These are phyloP conservation scores for Antedon bifida DNA, from an alignment of 35 echinoderm and acorn worm genomes.

Conservation along the genomic window DNA sequence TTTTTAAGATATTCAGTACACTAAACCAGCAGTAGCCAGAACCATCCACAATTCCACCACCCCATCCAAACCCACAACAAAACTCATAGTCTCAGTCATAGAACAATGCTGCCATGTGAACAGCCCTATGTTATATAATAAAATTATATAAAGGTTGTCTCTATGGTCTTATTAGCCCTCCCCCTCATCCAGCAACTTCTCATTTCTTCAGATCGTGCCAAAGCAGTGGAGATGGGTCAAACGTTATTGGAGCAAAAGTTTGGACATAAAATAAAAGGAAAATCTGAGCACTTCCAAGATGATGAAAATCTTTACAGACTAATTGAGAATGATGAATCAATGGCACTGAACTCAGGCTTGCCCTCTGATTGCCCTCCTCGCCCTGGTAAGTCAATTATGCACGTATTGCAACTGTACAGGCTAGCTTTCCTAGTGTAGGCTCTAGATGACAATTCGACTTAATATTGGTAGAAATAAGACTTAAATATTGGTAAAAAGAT, in stretches of 20 bases:
- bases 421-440: too few relatives aligned
- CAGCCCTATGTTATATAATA: too few relatives aligned
- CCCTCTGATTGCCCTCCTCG: slow-evolving; percentile 62
- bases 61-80: too few relatives aligned
- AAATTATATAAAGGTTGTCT: too few relatives aligned
- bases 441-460: too few relatives aligned
- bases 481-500: too few relatives aligned
- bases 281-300: slow-evolving; percentile 48
- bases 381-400: slow-evolving; percentile 44
- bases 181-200: too few relatives aligned
- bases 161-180: too few relatives aligned
- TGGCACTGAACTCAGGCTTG: slow-evolving; percentile 78
- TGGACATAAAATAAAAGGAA: slow-evolving; percentile 32
- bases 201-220: slow-evolving; percentile 30
- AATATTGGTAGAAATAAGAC: too few relatives aligned
- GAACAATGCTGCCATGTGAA: too few relatives aligned
- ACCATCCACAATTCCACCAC: neutral
- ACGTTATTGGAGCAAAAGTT: slow-evolving; percentile 41
- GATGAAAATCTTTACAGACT: slow-evolving; percentile 43
- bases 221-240: slow-evolving; percentile 57
- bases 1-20: neutral
- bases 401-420: neutral
- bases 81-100: too few relatives aligned
- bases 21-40: neutral
- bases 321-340: slow-evolving; percentile 64